Evolutionary conservation across 2,888 invertebrate genomes (phyloP).

Genomic region (Mechanitis mazaeus): DNA sequence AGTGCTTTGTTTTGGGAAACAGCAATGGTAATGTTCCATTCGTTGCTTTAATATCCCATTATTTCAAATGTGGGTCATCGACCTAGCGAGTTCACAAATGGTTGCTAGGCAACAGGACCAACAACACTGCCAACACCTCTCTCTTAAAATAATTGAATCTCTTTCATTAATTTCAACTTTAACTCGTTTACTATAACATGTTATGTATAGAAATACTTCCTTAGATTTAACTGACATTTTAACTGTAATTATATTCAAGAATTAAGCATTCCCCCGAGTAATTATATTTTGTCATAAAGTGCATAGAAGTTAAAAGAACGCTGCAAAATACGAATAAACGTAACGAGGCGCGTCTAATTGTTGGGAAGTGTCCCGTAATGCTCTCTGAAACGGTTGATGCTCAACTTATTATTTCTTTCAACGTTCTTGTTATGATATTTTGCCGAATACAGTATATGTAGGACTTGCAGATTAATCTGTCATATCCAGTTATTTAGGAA

Average conservation of each 20-base stretch:
- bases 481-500: too few species aligned
- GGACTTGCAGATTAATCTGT: conserved; percentile 31
- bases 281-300: conserved; percentile 43
- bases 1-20: background rate
- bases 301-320: conserved; percentile 44
- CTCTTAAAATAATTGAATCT: conserved; percentile 14
- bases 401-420: conserved; percentile 57
- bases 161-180: background rate
- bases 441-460: conserved; percentile 36
- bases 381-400: conserved; percentile 39
- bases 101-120: conserved; percentile 56
- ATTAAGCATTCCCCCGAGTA: background rate
- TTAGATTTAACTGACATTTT: too few species aligned
- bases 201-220: too few species aligned
- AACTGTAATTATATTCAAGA: background rate
- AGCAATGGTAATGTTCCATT: conserved; percentile 3
- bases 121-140: conserved; percentile 33
- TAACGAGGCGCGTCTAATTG: conserved; percentile 72
- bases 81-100: conserved; percentile 39
- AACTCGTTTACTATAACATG: too few species aligned
- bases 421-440: conserved; percentile 68
- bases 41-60: conserved; percentile 9
- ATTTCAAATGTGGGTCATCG: conserved; percentile 38
- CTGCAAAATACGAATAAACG: conserved; percentile 51
- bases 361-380: conserved; percentile 64